Percentiles rank a stretch among this genome's conserved stretches.
phyloP scores from a whole-genome alignment of 2,888 invertebrate species.

The Leptinotarsa peninsularis region DNA sequence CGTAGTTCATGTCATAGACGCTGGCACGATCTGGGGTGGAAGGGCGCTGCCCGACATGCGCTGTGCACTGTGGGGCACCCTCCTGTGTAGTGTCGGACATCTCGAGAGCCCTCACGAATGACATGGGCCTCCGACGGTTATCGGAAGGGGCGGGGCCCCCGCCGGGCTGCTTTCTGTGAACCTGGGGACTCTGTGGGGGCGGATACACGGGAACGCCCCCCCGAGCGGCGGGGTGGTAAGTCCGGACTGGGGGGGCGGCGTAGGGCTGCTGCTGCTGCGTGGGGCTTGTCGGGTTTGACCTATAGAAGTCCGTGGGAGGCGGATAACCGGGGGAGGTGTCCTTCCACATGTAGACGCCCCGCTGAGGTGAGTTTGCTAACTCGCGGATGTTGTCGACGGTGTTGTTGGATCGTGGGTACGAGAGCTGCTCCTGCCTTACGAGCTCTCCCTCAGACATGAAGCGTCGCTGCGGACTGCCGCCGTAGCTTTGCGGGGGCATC shows the following conservation, averaged over 20 bases:
- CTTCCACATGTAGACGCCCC: constrained; percentile 84
- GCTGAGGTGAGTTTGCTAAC: constrained; percentile 87
- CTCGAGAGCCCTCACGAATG: constrained; percentile 89
- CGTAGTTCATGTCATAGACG: constrained; percentile 95
- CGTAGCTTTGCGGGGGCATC: constrained; percentile 55
- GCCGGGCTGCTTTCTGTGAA: constrained; percentile 68
- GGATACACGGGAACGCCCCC: constrained; percentile 80
- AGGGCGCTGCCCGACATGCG: constrained; percentile 61
- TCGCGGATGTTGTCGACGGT: constrained; percentile 90
- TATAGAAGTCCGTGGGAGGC: constrained; percentile 65
- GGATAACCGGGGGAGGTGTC: constrained; percentile 75
- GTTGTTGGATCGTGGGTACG: constrained; percentile 78
- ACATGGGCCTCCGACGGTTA: constrained; percentile 80
- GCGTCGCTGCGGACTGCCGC: constrained; percentile 77
- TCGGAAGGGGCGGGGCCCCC: constrained; percentile 60
- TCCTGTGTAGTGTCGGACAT: constrained; percentile 82
- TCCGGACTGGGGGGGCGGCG: constrained; percentile 62
- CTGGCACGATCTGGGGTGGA: constrained; percentile 86
- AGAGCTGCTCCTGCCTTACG: constrained; percentile 74
- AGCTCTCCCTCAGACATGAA: constrained; percentile 87
- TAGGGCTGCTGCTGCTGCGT: constrained; percentile 66
- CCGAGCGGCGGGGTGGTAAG: constrained; percentile 74
- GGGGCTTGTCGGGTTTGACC: constrained; percentile 82
- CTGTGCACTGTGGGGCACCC: constrained; percentile 62
- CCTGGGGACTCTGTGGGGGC: constrained; percentile 68